A percentile compares a stretch with the other conserved stretches of the same genome.
phyloP scores from a whole-genome alignment of 1,140 invertebrate genomes.

The Aradophagus sp. region DNA sequence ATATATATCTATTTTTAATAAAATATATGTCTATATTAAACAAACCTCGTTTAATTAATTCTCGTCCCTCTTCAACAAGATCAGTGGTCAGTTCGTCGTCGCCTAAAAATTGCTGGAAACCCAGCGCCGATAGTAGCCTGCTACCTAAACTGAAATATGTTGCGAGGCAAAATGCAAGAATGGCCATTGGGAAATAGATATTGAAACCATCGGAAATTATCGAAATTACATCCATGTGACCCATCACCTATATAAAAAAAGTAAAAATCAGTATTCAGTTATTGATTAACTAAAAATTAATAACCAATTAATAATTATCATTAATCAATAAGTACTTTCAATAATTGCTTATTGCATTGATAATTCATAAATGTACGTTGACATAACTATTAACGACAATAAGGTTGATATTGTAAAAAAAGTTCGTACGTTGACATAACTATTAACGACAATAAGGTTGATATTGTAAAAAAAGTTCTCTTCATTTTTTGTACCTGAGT shows the following conservation, averaged over 20 bases:
- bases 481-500: constrained; percentile 81
- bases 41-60: constrained; percentile 89
- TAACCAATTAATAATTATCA: no score
- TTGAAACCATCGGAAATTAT: constrained; percentile 99
- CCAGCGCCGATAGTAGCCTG: constrained; percentile 88
- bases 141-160: constrained; percentile 97
- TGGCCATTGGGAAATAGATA: constrained; percentile 98
- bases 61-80: constrained; percentile 93
- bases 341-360: no score
- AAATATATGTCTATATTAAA: no score
- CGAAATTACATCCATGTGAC: constrained; percentile 98
- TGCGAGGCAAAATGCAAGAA: constrained; percentile 93
- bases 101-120: constrained; percentile 96
- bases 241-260: constrained; percentile 89
- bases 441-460: no score
- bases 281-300: no score
- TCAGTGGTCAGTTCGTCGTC: constrained; percentile 95
- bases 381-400: no score
- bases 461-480: not conserved
- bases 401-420: constrained; percentile 1
- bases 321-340: constrained; percentile 1
- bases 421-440: no score
- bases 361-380: no score
- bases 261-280: no score
- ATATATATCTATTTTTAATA: no score